Percentiles rank a stretch among this genome's conserved stretches.
Evolutionary conservation across 2,797 vertebrate species (phyloP).

Genomic region (Poecilia wingei): DNA sequence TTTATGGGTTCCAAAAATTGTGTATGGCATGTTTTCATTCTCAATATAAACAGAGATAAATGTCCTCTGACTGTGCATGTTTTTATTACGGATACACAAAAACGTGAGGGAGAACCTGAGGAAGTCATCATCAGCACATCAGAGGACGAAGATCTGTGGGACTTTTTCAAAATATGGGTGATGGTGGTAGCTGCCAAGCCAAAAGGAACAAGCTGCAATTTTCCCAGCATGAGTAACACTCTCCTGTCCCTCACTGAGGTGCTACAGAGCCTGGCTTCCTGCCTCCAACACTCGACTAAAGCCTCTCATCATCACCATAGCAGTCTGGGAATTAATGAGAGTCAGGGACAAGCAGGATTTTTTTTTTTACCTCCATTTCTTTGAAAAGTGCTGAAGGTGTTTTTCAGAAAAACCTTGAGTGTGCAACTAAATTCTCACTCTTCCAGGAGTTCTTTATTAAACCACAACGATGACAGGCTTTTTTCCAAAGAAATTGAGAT

Average conservation of each 20-base stretch:
- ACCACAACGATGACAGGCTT: not conserved
- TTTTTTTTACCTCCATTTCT: not conserved
- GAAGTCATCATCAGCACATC: conserved; percentile 50
- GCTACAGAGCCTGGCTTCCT: conserved; percentile 26
- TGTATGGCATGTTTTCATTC: not conserved
- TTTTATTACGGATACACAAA: conserved; percentile 48
- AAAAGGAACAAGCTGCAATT: conserved; percentile 39
- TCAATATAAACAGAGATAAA: conserved; percentile 17
- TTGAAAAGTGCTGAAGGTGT: conserved; percentile 9
- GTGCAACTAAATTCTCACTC: conserved; percentile 4
- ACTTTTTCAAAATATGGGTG: conserved; percentile 63
- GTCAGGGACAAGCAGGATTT: conserved; percentile 15
- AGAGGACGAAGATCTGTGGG: conserved; percentile 37
- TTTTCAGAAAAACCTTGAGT: conserved; percentile 15
- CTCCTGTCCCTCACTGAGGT: conserved; percentile 35
- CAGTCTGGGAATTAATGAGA: conserved; percentile 42
- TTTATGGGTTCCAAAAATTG: not conserved
- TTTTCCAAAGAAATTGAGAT: not conserved
- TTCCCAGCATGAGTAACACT: conserved; percentile 53
- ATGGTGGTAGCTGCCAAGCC: conserved; percentile 41
- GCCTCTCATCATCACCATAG: conserved; percentile 23
- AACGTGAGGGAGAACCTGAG: conserved; percentile 42
- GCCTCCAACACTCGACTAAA: conserved; percentile 18
- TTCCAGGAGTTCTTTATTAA: not conserved
- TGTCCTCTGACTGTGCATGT: conserved; percentile 41